Conservation (phyloP, 30 jellyfish, hydroid and myxozoan genomes). For the Nemopilema nomurai region DNA sequence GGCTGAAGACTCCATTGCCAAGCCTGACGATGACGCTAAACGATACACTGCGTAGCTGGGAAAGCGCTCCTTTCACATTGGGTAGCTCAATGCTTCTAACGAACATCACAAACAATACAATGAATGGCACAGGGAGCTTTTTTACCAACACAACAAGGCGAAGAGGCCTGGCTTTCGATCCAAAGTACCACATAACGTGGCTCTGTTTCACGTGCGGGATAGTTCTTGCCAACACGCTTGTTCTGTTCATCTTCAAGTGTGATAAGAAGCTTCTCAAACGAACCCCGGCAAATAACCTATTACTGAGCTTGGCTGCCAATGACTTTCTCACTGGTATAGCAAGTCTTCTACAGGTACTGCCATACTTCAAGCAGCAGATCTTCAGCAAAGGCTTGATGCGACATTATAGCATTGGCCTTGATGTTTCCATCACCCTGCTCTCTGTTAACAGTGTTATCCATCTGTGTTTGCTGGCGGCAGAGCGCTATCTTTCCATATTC, state of each 20-base stretch:
- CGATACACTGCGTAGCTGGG: not conserved
- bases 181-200: conserved; percentile 59
- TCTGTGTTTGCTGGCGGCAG: conserved; percentile 72
- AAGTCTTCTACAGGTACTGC: conserved; percentile 61
- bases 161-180: conserved; percentile 10
- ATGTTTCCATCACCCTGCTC: conserved; percentile 37
- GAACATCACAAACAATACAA: not conserved
- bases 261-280: conserved; percentile 42
- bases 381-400: conserved; percentile 1
- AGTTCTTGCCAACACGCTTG: conserved; percentile 62
- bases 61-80: not conserved
- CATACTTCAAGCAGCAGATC: conserved; percentile 24
- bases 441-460: conserved; percentile 76
- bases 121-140: too few species aligned
- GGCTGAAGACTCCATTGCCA: not conserved
- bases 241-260: conserved; percentile 43
- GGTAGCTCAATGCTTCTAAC: not conserved
- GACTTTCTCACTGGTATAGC: conserved; percentile 78
- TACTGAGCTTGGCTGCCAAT: conserved; percentile 81
- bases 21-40: not conserved
- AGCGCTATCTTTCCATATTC: conserved; percentile 80
- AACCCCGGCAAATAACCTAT: conserved; percentile 66
- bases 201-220: conserved; percentile 49
- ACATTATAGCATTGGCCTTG: conserved; percentile 38
- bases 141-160: not conserved